phyloP scores from a whole-genome alignment of 2,888 invertebrate species.

The Drosophila lutescens region DNA sequence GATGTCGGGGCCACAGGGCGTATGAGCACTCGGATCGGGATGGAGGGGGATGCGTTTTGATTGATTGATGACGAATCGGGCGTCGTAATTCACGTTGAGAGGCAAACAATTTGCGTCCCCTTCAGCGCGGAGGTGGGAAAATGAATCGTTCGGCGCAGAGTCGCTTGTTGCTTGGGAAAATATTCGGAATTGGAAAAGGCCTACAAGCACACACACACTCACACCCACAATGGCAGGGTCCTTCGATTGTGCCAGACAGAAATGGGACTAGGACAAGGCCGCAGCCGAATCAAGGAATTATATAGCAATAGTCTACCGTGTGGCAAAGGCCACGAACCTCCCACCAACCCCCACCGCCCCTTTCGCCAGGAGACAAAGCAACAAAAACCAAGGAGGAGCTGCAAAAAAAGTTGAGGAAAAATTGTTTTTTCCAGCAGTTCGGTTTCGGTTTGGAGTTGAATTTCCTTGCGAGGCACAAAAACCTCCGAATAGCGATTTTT shows the following conservation, averaged over 20 bases:
- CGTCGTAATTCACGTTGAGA: slow-evolving; percentile 75
- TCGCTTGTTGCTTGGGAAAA: slow-evolving; percentile 48
- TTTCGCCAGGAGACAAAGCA: slow-evolving; percentile 26
- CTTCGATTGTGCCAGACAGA: slow-evolving; percentile 44
- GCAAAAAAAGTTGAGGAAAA: slow-evolving; percentile 70
- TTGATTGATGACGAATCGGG: slow-evolving; percentile 74
- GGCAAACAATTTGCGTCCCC: slow-evolving; percentile 67
- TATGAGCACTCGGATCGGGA: slow-evolving; percentile 42
- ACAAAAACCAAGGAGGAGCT: slow-evolving; percentile 41
- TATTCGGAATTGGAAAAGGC: slow-evolving; percentile 35
- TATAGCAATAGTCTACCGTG: slow-evolving; percentile 67
- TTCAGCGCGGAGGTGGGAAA: slow-evolving; percentile 63
- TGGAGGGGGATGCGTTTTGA: slow-evolving; percentile 47
- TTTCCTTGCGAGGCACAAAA: slow-evolving; percentile 70
- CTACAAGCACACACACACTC: slow-evolving; percentile 27
- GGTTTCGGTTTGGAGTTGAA: slow-evolving; percentile 56
- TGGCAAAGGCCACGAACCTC: slow-evolving; percentile 69
- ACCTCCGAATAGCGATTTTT: slow-evolving; percentile 75
- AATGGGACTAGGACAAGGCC: slow-evolving; percentile 83
- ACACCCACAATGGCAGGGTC: slow-evolving; percentile 16
- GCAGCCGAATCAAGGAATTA: slow-evolving; percentile 71
- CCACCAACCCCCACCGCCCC: slow-evolving; percentile 10
- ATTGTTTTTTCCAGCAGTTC: slow-evolving; percentile 70
- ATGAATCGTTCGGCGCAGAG: slow-evolving; percentile 54
- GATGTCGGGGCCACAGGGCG: slow-evolving; percentile 61